These are phyloP conservation scores for Ciconia boyciana DNA, from an alignment of 2,113 vertebrate species.

Conservation along the genomic window DNA sequence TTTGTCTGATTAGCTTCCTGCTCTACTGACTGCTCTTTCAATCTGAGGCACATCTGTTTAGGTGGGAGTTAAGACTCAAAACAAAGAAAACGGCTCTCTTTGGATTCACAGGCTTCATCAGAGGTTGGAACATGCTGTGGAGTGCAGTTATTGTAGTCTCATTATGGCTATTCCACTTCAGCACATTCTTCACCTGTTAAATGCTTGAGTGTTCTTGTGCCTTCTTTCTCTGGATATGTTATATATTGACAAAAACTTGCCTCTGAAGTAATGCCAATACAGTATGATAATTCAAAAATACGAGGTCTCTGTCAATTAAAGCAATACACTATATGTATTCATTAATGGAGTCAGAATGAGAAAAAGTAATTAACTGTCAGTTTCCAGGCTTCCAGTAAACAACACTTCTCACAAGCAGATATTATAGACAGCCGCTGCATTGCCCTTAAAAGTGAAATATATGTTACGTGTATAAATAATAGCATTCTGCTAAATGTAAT, in stretches of 20 bases:
- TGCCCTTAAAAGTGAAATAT: constrained; percentile 52
- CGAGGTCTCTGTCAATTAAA: background rate
- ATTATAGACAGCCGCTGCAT: constrained; percentile 24
- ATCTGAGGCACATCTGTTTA: background rate
- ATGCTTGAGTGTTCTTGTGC: background rate
- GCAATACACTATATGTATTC: background rate
- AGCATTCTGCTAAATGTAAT: constrained; percentile 43
- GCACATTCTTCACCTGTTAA: background rate
- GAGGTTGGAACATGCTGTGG: background rate
- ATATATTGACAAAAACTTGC: background rate
- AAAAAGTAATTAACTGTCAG: constrained; percentile 13
- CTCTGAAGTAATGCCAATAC: background rate
- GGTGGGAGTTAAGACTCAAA: background rate
- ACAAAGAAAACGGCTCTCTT: background rate
- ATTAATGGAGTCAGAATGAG: constrained; percentile 30
- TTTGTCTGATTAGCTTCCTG: background rate
- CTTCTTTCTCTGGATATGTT: background rate
- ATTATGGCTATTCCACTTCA: background rate
- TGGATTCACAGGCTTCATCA: background rate
- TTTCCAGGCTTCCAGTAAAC: constrained; percentile 45
- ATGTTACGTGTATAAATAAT: constrained; percentile 47
- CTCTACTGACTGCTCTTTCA: background rate
- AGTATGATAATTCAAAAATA: background rate
- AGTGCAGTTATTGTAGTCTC: background rate
- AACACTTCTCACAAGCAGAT: constrained; percentile 25